Evolutionary conservation across 2,113 vertebrate genomes (phyloP), one percentile per base, ranked within the genome.

Genomic region (Empidonax alnorum): DNA sequence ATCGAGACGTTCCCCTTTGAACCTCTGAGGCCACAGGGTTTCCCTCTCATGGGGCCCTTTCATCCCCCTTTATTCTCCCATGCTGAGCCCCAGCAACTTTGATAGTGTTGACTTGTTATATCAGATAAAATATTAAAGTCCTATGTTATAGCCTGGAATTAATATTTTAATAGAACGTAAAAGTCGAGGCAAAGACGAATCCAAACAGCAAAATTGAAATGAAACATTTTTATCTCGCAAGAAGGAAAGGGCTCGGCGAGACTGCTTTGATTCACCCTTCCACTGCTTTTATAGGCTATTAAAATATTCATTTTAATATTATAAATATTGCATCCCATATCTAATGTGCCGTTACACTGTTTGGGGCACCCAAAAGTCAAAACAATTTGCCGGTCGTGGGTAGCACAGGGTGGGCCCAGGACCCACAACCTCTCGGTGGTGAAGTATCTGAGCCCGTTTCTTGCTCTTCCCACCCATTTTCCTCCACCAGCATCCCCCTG

Each of bases 271-370:
- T 77, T 63, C 14, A 8, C 63, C 90, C 93, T 96, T 80, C 95
- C 63, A 0, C 74, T 89, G 39, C 89, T 89, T 95, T 94, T 84
- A 88, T 89, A 59, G 2, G 14, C 88, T 85, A 86, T 58, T 95
- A 59, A 97, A 97, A 96, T 95, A 97, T 96, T 96, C 35, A 93
- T 95, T 93, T 92, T 80, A 94, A 95, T 95, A 93, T 90, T 77
- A 95, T 97, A 94, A 96, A 96, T 95, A 94, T 88, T 95, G 76
- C 86, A 94, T 95, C 9, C 28, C 0, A 6, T 50, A 39, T 25
- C 79, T 73, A 65, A 90, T 62, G 85, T 2, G 27, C 49, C 7
- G 6, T 58, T 62, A 39, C 30, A 4, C 52, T 93, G 21, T 71
- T 94, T 7, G 67, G 93, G 92, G 72, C 80, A 76, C 71, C 46